Evolutionary conservation across 2,113 vertebrate species (phyloP).

Genomic region (Apaloderma vittatum): DNA sequence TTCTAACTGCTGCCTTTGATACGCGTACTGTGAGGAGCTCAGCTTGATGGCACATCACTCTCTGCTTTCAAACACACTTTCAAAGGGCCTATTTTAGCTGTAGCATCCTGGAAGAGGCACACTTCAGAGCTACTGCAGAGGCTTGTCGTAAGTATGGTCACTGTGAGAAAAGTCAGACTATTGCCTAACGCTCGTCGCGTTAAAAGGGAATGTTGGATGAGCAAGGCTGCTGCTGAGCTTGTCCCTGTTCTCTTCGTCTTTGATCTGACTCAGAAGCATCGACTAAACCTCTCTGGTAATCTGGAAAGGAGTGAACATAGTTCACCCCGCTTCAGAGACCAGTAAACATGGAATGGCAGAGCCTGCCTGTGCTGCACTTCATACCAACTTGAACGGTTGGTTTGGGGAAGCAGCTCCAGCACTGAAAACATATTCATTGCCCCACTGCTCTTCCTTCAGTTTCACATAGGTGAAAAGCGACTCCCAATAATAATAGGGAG

Average conservation of each 20-base stretch:
- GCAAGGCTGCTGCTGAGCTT: constrained; percentile 22
- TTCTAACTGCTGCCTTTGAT: constrained; percentile 40
- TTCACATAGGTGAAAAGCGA: neutral
- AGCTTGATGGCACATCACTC: constrained; percentile 6
- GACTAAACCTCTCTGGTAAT: neutral
- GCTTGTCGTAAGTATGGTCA: neutral
- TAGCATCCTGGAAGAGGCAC: neutral
- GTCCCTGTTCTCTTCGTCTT: neutral
- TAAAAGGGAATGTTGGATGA: constrained; percentile 45
- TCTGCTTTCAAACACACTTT: neutral
- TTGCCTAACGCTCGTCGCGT: rapidly evolving
- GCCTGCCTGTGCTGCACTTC: neutral
- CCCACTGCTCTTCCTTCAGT: neutral
- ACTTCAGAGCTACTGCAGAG: neutral
- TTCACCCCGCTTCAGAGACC: neutral
- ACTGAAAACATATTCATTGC: neutral
- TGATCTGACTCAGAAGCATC: constrained; percentile 27
- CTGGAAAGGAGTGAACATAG: neutral
- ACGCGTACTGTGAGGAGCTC: neutral
- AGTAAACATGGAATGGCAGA: neutral
- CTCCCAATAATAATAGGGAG: neutral
- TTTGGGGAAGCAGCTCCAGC: neutral
- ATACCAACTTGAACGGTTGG: neutral
- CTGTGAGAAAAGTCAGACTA: neutral
- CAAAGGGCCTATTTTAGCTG: neutral